Evolutionary conservation across 2,113 vertebrate species (phyloP), one percentile per base, ranked within the genome.

Genomic region (Cairina moschata): DNA sequence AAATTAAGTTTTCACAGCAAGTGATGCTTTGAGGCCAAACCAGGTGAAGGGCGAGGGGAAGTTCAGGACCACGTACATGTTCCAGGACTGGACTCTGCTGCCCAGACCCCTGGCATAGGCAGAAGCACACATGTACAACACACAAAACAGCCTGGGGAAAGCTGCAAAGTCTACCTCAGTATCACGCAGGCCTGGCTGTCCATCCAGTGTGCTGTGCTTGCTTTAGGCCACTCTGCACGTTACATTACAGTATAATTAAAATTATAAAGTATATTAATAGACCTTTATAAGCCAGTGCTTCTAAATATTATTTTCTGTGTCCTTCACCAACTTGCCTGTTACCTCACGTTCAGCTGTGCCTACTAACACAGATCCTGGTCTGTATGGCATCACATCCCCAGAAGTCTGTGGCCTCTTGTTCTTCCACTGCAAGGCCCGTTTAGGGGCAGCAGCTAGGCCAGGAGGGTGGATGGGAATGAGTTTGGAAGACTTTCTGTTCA

Each of bases 21-120:
- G 4, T 2, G 8, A 4, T 50, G 15, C 26, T 80, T 36, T 50
- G 40, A 82, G 26, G 56, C 3, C 58, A 44, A 58, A 22, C 14
- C 40, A 4, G n/a, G 32, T 6, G 26, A 17, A 60, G 60, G n/a
- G 0, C 17, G 40, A 58, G 44, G 3, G 11, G 29, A 71, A 44
- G 28, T 38, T 82, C 21, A 80, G 63, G 18, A 17, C 0, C 1
- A 9, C 1, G 5, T 3, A 13, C 23, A 17, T 11, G 8, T 5
- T 3, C 42, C 54, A 58, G 66, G 34, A 17, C 8, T 17, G 38
- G 31, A 21, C 31, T 60, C 28, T 50, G 36, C 67, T 56, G 32
- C 22, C 46, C 56, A 31, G 23, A 62, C 20, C 2, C 4, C 9
- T 44, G 42, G 58, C 0, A 3, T 25, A 22, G 73, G 25, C 42